Evolutionary conservation across 2,797 vertebrate genomes (phyloP).

Genomic region (Anguilla obscura): DNA sequence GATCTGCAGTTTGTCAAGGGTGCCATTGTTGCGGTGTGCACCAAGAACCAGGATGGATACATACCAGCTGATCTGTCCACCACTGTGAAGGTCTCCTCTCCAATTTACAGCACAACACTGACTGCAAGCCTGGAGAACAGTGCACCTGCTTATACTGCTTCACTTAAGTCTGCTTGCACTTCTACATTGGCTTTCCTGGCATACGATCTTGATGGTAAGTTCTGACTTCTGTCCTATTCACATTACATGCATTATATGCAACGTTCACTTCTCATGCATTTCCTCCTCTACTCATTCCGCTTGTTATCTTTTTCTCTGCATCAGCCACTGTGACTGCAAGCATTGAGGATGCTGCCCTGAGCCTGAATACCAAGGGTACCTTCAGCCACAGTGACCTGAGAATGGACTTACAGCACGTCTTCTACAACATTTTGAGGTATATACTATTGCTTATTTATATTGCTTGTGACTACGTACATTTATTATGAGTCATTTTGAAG

Average conservation of each 20-base stretch:
- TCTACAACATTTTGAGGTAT: constrained; percentile 62
- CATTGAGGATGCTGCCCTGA: constrained; percentile 63
- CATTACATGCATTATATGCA: not conserved
- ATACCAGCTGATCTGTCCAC: constrained; percentile 69
- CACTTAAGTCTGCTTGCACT: constrained; percentile 76
- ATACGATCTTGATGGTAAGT: constrained; percentile 86
- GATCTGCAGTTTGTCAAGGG: constrained; percentile 65
- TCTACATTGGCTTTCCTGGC: constrained; percentile 80
- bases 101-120: constrained; percentile 78
- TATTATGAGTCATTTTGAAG: not conserved
- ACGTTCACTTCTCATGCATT: not conserved
- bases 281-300: not conserved
- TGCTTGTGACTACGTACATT: not conserved
- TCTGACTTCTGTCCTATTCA: constrained; percentile 28
- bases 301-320: constrained; percentile 39
- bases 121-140: constrained; percentile 67
- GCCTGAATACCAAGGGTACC: constrained; percentile 60
- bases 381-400: constrained; percentile 80
- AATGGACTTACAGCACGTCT: constrained; percentile 68
- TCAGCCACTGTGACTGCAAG: constrained; percentile 71
- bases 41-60: constrained; percentile 65
- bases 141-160: constrained; percentile 69
- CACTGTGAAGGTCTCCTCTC: constrained; percentile 71
- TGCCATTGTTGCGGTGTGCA: constrained; percentile 64
- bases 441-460: not conserved